These are phyloP conservation scores for Brienomyrus longianalis DNA, from an alignment of 2,113 vertebrate genomes.

Conservation along the genomic window DNA sequence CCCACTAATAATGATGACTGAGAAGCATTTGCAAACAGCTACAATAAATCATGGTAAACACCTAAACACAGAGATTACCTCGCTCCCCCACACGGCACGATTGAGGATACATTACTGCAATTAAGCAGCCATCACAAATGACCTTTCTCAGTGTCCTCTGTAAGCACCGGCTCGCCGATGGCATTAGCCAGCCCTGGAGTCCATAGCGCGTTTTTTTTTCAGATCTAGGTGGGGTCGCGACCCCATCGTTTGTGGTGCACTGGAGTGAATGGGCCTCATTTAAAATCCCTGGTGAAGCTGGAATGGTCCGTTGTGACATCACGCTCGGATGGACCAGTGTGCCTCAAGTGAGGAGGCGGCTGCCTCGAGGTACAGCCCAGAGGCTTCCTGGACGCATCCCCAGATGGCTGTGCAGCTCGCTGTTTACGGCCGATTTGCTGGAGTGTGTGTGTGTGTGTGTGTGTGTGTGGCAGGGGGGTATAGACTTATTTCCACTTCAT, in stretches of 20 bases:
- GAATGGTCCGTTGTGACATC: neutral
- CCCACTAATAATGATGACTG: neutral
- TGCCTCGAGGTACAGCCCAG: neutral
- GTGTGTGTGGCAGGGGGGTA: neutral
- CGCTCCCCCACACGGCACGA: neutral
- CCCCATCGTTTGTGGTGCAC: neutral
- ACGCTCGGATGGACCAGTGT: neutral
- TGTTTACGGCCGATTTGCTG: neutral
- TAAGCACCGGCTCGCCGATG: neutral
- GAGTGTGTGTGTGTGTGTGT: neutral
- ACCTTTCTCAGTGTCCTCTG: neutral
- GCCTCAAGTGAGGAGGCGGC: neutral
- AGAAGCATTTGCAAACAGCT: neutral
- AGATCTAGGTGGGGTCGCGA: neutral
- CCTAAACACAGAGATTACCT: neutral
- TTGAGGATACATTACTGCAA: neutral
- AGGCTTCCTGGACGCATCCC: neutral
- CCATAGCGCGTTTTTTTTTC: neutral
- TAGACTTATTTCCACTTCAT: neutral
- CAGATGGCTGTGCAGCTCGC: neutral
- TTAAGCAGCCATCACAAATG: neutral
- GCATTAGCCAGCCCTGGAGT: neutral
- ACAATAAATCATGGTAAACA: neutral
- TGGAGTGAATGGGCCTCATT: neutral
- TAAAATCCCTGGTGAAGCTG: neutral